phyloP scores from a whole-genome alignment of 2,888 invertebrate genomes.

The Aphidoletes aphidimyza region DNA sequence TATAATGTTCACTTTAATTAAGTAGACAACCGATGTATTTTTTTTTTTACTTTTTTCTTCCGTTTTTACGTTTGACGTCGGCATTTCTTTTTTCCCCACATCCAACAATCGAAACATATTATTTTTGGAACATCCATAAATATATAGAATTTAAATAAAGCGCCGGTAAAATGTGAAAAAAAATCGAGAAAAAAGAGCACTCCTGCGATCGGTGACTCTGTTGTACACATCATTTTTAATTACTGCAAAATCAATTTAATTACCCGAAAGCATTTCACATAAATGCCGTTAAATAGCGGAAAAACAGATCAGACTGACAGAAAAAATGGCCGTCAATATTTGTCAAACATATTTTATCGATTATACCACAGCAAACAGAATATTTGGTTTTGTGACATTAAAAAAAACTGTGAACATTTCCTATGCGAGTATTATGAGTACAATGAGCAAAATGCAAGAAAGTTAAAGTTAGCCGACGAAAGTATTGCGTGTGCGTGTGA shows the following conservation, averaged over 20 bases:
- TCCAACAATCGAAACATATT: not conserved
- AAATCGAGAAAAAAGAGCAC: not conserved
- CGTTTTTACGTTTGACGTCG: not conserved
- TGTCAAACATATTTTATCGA: not conserved
- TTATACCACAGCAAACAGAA: too few species aligned
- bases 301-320: not conserved
- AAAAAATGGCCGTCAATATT: not conserved
- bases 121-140: not conserved
- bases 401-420: too few species aligned
- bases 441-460: too few species aligned
- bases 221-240: constrained; percentile 2
- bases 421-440: too few species aligned
- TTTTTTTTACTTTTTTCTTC: not conserved
- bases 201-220: too few species aligned
- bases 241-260: not conserved
- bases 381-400: too few species aligned
- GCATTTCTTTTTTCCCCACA: not conserved
- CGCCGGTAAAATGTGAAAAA: not conserved
- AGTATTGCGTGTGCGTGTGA: too few species aligned
- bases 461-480: too few species aligned
- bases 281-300: not conserved
- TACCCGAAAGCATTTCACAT: not conserved
- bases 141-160: too few species aligned
- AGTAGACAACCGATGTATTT: too few species aligned
- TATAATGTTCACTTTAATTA: constrained; percentile 44